Conservation (phyloP, 2,888 invertebrate species). For the Leucania comma region DNA sequence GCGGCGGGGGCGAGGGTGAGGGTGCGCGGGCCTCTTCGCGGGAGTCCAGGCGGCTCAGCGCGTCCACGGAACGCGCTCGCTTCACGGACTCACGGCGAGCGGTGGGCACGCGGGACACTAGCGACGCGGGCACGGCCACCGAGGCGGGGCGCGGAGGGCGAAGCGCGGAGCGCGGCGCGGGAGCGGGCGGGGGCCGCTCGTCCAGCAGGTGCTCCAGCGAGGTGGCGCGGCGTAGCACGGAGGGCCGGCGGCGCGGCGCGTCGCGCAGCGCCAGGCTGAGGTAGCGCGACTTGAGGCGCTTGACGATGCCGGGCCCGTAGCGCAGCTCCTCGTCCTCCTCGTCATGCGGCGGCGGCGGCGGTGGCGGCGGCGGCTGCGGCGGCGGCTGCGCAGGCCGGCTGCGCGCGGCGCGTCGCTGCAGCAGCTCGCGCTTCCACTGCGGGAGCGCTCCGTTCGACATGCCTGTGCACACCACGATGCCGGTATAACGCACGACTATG, state of each 20-base stretch:
- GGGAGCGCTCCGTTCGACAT: slow-evolving; percentile 91
- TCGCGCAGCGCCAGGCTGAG: slow-evolving; percentile 96
- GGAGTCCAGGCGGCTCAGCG: slow-evolving; percentile 93
- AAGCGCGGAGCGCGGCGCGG: slow-evolving; percentile 67
- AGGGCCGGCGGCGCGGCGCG: slow-evolving; percentile 92
- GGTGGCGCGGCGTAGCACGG: slow-evolving; percentile 95
- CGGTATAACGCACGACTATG: slow-evolving; percentile 7
- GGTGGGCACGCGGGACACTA: slow-evolving; percentile 67
- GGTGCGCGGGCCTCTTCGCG: slow-evolving; percentile 92
- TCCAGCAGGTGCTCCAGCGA: slow-evolving; percentile 96
- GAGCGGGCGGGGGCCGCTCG: slow-evolving; percentile 85
- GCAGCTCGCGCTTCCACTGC: slow-evolving; percentile 96
- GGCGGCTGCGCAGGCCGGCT: slow-evolving; percentile 70
- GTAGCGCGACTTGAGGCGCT: slow-evolving; percentile 96
- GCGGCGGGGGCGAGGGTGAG: slow-evolving; percentile 83
- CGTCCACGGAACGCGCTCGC: slow-evolving; percentile 96
- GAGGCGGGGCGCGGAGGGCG: slow-evolving; percentile 78
- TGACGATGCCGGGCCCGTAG: slow-evolving; percentile 98
- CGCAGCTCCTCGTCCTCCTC: slow-evolving; percentile 93
- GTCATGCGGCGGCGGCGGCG: slow-evolving; percentile 75
- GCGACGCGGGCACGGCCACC: slow-evolving; percentile 71
- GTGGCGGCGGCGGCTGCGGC: slow-evolving; percentile 73
- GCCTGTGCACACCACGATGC: slow-evolving; percentile 69
- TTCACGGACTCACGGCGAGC: slow-evolving; percentile 93
- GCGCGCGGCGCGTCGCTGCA: slow-evolving; percentile 92